These are phyloP conservation scores for Oeneis ivallda DNA, from an alignment of 2,888 invertebrate genomes.

Conservation along the genomic window DNA sequence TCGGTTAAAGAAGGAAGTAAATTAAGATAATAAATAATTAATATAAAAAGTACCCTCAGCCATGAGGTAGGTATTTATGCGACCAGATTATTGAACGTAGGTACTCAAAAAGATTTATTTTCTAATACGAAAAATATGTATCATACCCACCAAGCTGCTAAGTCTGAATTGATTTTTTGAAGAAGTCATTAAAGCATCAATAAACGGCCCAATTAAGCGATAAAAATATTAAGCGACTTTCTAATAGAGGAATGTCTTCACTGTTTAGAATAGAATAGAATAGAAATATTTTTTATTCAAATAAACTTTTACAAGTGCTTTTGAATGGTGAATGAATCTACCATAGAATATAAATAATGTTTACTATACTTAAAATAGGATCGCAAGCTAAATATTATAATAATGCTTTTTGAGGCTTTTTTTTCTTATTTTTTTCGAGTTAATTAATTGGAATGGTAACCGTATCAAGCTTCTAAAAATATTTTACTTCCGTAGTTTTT, in stretches of 20 bases:
- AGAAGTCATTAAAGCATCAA: slow-evolving; percentile 4
- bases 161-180: slow-evolving; percentile 3
- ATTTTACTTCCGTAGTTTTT: neutral
- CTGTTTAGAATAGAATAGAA: neutral
- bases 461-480: neutral
- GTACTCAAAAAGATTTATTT: neutral
- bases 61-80: too few relatives aligned
- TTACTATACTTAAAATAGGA: too few relatives aligned
- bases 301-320: too few relatives aligned
- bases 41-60: too few relatives aligned
- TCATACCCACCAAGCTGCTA: neutral
- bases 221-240: slow-evolving; percentile 8
- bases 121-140: neutral
- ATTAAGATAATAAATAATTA: too few relatives aligned
- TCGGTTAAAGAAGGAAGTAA: too few relatives aligned
- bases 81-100: neutral
- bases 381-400: neutral
- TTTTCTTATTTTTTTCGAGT: too few relatives aligned
- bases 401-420: too few relatives aligned
- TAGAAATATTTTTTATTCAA: too few relatives aligned
- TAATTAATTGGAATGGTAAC: too few relatives aligned
- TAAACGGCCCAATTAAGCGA: neutral
- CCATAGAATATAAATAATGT: too few relatives aligned
- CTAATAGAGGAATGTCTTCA: slow-evolving; percentile 7
- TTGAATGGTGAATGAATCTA: too few relatives aligned